Base-by-base conservation (phyloP, 37 sponge, comb jelly and placozoan genomes). In the Diacarnus erythraeanus region DNA sequence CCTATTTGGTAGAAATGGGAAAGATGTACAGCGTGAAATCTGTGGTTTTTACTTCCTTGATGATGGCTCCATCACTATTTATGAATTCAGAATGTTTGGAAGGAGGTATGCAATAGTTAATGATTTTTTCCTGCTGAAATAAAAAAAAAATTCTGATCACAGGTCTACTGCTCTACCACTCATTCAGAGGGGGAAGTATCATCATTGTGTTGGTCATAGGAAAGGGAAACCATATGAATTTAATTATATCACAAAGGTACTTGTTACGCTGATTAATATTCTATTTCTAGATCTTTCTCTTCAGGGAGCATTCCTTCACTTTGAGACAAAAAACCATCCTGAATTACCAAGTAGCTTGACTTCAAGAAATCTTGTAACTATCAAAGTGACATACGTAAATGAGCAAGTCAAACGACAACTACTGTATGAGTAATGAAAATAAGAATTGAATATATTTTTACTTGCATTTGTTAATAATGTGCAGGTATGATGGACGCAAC, bases 11-110 rank as follows among this genome's bases (percentile, higher is more conserved):
- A 83, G 93, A 20, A 78, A 84, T 90, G 93, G 93, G 21, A 54
- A 88, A 9, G 88, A 92, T 54, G 37, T 81, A 1, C 88, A 87
- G 26, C 68, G 86, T 29, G 88, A 92, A 76, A 54, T 92, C 35
- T 87, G 83, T 72, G 93, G 93, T 1, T 92, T 84, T 85, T 87
- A 75, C 74, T 92, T 92, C 72, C 81, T 87, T 27, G 18, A 59
- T 29, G 93, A 92, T 59, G 58, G 63, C 72, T 82, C 93, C 47
- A 40, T 92, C 34, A 80, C 93, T 10, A 57, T 92, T 15, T 92
- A 92, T 56, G 93, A 92, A 78, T 81, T 88, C 71, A 80, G 85
- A 64, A 85, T 84, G 77, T 82, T 92, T 76, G 93, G 87, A 26
- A 80, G 80, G 57, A 87, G 57, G 81, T 80, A n/a, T 54, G 80